Base-by-base conservation (phyloP, 2,797 vertebrate genomes). In the Sebastes taczanowskii region DNA sequence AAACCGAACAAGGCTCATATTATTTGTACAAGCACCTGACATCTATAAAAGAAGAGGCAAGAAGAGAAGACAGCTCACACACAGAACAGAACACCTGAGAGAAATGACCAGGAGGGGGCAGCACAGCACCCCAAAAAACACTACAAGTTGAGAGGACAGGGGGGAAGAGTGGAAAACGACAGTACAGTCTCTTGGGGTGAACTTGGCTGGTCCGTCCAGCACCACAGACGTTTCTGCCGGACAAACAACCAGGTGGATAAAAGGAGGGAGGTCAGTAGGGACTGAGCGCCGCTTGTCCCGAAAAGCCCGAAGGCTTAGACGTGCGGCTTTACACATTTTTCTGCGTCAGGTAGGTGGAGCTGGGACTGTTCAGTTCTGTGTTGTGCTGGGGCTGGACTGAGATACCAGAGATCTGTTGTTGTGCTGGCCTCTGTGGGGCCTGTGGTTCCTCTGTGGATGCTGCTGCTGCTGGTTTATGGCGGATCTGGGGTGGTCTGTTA, bases 91-190 rank as follows among this genome's bases (percentile, higher is more conserved):
- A 91, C 88, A 92, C 90, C 90, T 94, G 94, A 93, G 92, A 93
- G 91, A 94, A 88, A 91, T 88, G 88, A 93, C 91, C 93, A 95
- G 86, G 84, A 82, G 92, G 88, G 91, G 91, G 90, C 90, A 93
- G 88, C 89, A 89, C 73, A 80, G 89, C 58, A 78, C 88, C 90
- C 83, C 62, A 2, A 78, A 66, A 89, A 89, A 90, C 66, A 86
- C 82, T 86, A 62, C 49, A 16, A 73, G 64, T 34, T 22, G 59
- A 84, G 63, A 18, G 64, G 70, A 80, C 29, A 35, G 58, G 66
- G 52, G 27, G 38, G 38, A 49, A 75, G 34, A 61, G 55, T 10
- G 20, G 14, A 29, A 53, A 53, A 53, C 7, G 32, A 80, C 34
- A 74, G 23, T 22, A 77, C 42, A 81, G 80, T 70, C 63, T 84